Evolutionary conservation across 2,113 vertebrate genomes (phyloP), one percentile per base, ranked within the genome.

Genomic region (Plecturocebus donacophilus): DNA sequence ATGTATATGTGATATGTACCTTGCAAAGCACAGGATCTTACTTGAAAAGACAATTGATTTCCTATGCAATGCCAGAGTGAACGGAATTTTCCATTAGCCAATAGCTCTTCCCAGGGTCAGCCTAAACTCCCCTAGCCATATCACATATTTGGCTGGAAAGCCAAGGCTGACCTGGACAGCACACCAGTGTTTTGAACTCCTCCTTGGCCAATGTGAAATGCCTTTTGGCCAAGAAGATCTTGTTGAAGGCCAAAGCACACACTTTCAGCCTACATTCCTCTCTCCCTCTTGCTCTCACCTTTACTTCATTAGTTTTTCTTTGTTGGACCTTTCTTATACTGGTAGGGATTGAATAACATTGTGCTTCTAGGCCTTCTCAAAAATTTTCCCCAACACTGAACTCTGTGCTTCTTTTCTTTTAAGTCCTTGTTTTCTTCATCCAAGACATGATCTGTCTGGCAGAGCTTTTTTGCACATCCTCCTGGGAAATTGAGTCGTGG

Each of bases 21-120:
- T 91, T 76, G 21, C 54, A 64, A 70, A 93, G 30, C 58, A 52
- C 23, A 40, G 27, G 10, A 32, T 95, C 56, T 76, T 77, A 68
- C 38, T 84, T 89, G 76, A 79, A 40, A 91, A 88, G 56, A 81
- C 23, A 90, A 90, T 61, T 49, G n/a, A 49, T 89, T 95, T n/a
- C 32, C n/a, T 49, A 42, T 25, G 38, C 27, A 49, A 16, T 40
- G 13, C 23, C 19, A 71, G 32, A 81, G 25, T 25, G 21, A 85
- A 82, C 9, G 17, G 75, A 77, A 77, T 77, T 77, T 49, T 35
- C 75, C 9, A 81, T 76, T 79, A 68, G 45, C 40, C 30, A 42
- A 45, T 9, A 61, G 42, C 68, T 58, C 88, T 58, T 25, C 11
- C 40, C 20, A 89, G 1, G 11, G 12, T 49, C 64, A n/a, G 70